Percentiles rank a stretch among this genome's conserved stretches.
phyloP scores from a whole-genome alignment of 1,140 invertebrate species.

The Adelges cooleyi region DNA sequence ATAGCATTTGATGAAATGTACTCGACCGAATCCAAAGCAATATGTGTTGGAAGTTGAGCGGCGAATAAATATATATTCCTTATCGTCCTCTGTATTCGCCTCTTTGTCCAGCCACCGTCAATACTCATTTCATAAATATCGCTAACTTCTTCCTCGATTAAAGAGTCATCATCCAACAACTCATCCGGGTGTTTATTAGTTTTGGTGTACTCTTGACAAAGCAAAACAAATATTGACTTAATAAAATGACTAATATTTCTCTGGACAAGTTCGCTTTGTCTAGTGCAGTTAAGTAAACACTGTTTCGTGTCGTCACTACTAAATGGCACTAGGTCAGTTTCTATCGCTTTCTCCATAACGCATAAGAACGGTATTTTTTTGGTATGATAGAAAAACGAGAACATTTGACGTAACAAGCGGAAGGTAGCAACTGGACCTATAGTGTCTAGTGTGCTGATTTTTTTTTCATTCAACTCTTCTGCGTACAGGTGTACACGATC shows the following conservation, averaged over 20 bases:
- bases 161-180: background rate
- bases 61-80: background rate
- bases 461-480: background rate
- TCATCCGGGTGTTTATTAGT: background rate
- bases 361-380: background rate
- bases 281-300: background rate
- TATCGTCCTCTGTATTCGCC: background rate
- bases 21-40: background rate
- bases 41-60: background rate
- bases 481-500: background rate
- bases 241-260: background rate
- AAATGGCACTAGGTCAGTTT: background rate
- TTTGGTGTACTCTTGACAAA: background rate
- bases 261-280: background rate
- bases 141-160: constrained; percentile 12
- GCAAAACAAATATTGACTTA: background rate
- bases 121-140: background rate
- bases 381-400: background rate
- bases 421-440: background rate
- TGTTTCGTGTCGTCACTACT: background rate
- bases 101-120: constrained; percentile 1
- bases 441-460: background rate
- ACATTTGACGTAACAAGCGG: background rate
- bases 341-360: background rate
- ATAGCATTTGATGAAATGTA: background rate